Evolutionary conservation across 2,888 invertebrate species (phyloP).

Genomic region (Pyrgus malvae): DNA sequence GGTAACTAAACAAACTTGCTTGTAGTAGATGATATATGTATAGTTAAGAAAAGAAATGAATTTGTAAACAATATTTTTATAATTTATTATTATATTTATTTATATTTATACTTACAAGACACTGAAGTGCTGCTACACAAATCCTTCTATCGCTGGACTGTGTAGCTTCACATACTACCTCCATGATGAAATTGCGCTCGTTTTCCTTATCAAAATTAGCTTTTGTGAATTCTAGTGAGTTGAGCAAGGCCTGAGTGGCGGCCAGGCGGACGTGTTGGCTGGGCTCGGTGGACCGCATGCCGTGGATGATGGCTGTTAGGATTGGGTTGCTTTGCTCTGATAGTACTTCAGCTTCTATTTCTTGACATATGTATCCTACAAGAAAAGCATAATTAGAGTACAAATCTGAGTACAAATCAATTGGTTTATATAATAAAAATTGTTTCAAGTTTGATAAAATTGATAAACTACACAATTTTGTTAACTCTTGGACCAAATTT

Average conservation of each 20-base stretch:
- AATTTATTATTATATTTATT: too few relatives aligned
- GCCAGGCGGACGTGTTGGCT: constrained; percentile 97
- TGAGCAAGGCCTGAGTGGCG: constrained; percentile 97
- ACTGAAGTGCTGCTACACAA: constrained; percentile 97
- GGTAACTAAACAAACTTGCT: too few relatives aligned
- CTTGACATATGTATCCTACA: constrained; percentile 95
- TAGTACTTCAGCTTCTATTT: constrained; percentile 96
- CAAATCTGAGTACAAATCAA: too few relatives aligned
- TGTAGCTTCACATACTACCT: constrained; percentile 99
- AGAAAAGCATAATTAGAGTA: constrained; percentile 29
- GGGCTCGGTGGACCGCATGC: constrained; percentile 97
- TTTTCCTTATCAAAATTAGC: constrained; percentile 99
- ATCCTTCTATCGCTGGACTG: constrained; percentile 96
- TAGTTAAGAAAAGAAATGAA: too few relatives aligned
- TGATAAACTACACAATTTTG: too few relatives aligned
- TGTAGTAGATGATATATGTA: too few relatives aligned
- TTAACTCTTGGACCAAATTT: too few relatives aligned
- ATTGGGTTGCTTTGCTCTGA: constrained; percentile 97
- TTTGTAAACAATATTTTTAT: too few relatives aligned
- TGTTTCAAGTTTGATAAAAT: too few relatives aligned
- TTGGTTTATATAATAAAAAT: too few relatives aligned
- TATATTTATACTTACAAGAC: constrained; percentile 86
- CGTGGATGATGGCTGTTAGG: constrained; percentile 98
- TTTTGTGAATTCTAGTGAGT: constrained; percentile 99
- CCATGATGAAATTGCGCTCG: constrained; percentile 99